Evolutionary conservation across 2,113 vertebrate genomes (phyloP), one percentile per base, ranked within the genome.

Genomic region (Pampusana beccarii): DNA sequence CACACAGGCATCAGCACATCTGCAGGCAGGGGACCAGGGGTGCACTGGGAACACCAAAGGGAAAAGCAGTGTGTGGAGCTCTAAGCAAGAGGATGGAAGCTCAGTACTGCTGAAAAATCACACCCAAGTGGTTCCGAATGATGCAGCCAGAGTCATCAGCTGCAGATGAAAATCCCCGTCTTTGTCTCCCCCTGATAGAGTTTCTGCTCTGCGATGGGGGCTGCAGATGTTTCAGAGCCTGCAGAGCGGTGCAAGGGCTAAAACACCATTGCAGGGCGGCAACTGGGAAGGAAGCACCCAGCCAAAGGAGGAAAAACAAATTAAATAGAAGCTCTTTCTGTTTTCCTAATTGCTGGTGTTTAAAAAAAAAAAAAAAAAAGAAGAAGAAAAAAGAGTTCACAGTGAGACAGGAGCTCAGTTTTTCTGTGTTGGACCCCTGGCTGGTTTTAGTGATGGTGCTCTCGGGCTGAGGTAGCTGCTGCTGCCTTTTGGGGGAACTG

Each of bases 161-260:
- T 77, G 48, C 56, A 67, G 46, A 25, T 44, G 33, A 42, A n/a
- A 24, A 28, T 2, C 1, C 2, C 15, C 0, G 0, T 36, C n/a
- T 50, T 80, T 11, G 10, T 36, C 15, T 48, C 29, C 61, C 28
- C 60, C n/a, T 36, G 16, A 0, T 2, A 58, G 50, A 8, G 13
- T 50, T 92, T 54, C 64, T 80, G 50, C 71, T 83, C 62, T 16
- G 29, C 1, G 6, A 4, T 11, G 42, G 51, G 13, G 53, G 31
- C 62, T 65, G 50, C 11, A 53, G 58, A 10, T 13, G 6, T 46
- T 83, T 51, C 2, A 7, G 83, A 42, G 5, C 20, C 46, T 1
- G 11, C 10, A 21, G 77, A 70, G 60, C 7, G 0, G 1, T 3
- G 71, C 0, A 2, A 79, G 65, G 88, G 54, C 67, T 81, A 56